These are phyloP conservation scores for Pimephales promelas DNA, from an alignment of 2,113 vertebrate species.

Conservation along the genomic window DNA sequence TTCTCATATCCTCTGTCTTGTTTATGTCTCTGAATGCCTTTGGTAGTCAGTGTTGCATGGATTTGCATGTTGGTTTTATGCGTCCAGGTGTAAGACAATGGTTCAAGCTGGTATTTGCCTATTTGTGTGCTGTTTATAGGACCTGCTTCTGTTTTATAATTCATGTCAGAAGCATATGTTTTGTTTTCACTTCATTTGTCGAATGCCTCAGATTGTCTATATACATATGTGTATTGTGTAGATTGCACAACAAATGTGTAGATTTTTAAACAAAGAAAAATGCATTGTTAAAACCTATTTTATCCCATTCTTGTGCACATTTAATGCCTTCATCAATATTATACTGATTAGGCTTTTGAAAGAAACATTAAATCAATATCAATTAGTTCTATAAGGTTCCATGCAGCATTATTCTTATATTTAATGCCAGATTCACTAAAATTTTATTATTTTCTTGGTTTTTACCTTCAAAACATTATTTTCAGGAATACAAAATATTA, in stretches of 20 bases:
- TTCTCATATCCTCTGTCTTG: conserved; percentile 55
- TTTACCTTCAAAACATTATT: too few relatives aligned
- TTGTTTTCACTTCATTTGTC: conserved; percentile 5
- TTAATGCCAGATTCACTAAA: not conserved
- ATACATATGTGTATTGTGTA: too few relatives aligned
- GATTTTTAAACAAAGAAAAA: not conserved
- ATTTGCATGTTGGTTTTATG: conserved; percentile 50
- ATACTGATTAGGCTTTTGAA: not conserved
- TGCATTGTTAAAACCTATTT: not conserved
- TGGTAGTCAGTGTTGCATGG: conserved; percentile 45
- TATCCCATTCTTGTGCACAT: not conserved
- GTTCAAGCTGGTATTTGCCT: not conserved
- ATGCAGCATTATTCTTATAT: conserved; percentile 2
- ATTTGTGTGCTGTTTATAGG: conserved; percentile 16
- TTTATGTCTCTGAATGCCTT: conserved; percentile 50
- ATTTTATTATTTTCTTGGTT: not conserved
- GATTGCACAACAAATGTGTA: too few relatives aligned
- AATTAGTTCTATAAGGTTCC: not conserved
- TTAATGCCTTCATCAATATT: not conserved
- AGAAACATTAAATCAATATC: not conserved
- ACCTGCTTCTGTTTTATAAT: conserved; percentile 8
- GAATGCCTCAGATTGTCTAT: conserved; percentile 2
- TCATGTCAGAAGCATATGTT: conserved; percentile 26
- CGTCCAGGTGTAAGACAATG: conserved; percentile 43
- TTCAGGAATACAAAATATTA: too few relatives aligned